A percentile compares a stretch with the other conserved stretches of the same genome.
phyloP scores from a whole-genome alignment of 1,140 invertebrate species.

The Cardiocondyla obscurior region DNA sequence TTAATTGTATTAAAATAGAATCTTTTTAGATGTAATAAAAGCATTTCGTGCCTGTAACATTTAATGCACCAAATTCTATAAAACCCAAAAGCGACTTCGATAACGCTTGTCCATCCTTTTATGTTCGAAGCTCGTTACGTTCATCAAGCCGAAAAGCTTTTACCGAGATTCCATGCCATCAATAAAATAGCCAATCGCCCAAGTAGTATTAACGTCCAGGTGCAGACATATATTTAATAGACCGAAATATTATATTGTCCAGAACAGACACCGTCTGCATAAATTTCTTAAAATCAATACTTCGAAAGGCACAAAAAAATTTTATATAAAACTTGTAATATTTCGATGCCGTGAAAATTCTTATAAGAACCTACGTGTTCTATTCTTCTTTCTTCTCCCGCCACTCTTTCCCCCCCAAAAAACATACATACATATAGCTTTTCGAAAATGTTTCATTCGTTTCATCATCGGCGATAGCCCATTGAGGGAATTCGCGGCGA shows the following conservation, averaged over 20 bases:
- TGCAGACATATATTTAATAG: neutral
- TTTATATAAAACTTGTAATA: neutral
- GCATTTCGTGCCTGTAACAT: neutral
- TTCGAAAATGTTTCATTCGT: neutral
- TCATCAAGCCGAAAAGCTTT: slow-evolving; percentile 42
- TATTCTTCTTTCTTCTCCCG: neutral
- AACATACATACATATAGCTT: too few relatives aligned
- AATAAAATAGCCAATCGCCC: slow-evolving; percentile 44
- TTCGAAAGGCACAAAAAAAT: neutral
- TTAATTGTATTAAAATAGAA: neutral
- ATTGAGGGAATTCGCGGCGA: neutral
- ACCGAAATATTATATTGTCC: slow-evolving; percentile 6
- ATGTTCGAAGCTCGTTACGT: slow-evolving; percentile 32
- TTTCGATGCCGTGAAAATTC: neutral
- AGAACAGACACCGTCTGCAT: too few relatives aligned
- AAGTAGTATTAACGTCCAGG: slow-evolving; percentile 16
- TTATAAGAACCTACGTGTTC: neutral
- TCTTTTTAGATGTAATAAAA: neutral
- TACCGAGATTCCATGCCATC: slow-evolving; percentile 33
- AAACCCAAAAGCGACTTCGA: slow-evolving; percentile 25
- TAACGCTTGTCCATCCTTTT: slow-evolving; percentile 20
- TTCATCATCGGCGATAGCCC: neutral
- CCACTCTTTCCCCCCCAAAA: too few relatives aligned
- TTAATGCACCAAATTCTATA: neutral
- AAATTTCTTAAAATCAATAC: neutral